These are phyloP conservation scores for Oncorhynchus kisutch DNA, from an alignment of 2,113 vertebrate species.

Conservation along the genomic window DNA sequence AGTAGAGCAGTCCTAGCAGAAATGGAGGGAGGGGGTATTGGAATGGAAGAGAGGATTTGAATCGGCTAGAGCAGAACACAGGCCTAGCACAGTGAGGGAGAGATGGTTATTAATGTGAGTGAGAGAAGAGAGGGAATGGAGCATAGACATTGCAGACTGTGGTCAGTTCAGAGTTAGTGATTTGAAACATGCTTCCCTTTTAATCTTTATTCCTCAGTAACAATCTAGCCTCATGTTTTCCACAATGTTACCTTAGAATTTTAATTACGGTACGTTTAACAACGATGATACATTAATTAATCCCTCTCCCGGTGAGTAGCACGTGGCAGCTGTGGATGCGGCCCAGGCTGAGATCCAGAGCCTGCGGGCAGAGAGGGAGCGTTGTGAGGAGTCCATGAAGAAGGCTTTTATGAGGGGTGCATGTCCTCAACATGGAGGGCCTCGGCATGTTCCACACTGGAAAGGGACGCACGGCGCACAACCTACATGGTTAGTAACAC, in stretches of 20 bases:
- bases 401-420: slow-evolving; percentile 97
- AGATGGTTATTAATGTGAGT: not conserved
- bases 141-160: not conserved
- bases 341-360: slow-evolving; percentile 82
- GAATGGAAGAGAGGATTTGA: slow-evolving; percentile 9
- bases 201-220: not conserved
- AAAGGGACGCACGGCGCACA: slow-evolving; percentile 58
- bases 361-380: slow-evolving; percentile 82
- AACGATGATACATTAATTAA: too few species aligned
- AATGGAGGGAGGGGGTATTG: not conserved
- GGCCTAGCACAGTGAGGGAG: not conserved
- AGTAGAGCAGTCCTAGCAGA: too few species aligned
- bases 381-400: slow-evolving; percentile 90
- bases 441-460: slow-evolving; percentile 86
- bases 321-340: slow-evolving; percentile 71
- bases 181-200: not conserved
- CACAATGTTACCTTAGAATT: too few species aligned
- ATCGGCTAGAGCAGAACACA: not conserved
- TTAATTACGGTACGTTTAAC: too few species aligned
- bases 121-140: too few species aligned
- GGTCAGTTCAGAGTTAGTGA: not conserved
- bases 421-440: slow-evolving; percentile 93
- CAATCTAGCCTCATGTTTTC: too few species aligned
- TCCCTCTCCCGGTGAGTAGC: slow-evolving; percentile 9
- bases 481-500: slow-evolving; percentile 51